Percentiles rank a stretch among this genome's conserved stretches.
Evolutionary conservation across 2,888 invertebrate genomes (phyloP).

Genomic region (Callyntrura guangdongensis): DNA sequence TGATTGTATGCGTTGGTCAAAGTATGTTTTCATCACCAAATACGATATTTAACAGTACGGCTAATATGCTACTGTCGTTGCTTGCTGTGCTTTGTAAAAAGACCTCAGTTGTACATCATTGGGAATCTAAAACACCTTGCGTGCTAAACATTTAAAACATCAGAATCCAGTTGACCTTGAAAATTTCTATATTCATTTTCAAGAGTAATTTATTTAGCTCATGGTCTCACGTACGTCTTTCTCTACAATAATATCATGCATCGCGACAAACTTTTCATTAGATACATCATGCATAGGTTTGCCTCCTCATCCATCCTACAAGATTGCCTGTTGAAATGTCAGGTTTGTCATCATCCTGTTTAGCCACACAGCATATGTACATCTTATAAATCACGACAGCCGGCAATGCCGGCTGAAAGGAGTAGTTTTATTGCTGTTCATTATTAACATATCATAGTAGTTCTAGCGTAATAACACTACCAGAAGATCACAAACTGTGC

Average conservation of each 20-base stretch:
- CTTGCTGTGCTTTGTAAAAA: too few relatives aligned
- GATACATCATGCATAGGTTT: not conserved
- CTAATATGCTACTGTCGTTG: too few relatives aligned
- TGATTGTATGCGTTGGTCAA: too few relatives aligned
- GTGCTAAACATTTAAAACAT: not conserved
- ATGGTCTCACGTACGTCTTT: too few relatives aligned
- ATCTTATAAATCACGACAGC: not conserved
- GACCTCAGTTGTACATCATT: too few relatives aligned
- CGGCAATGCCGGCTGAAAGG: not conserved
- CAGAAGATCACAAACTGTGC: not conserved
- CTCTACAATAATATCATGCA: too few relatives aligned
- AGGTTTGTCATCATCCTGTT: too few relatives aligned
- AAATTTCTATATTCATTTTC: not conserved
- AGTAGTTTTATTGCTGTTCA: not conserved
- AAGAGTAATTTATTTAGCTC: not conserved
- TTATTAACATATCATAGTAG: too few relatives aligned
- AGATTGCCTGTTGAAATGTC: not conserved
- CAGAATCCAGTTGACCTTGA: conserved; percentile 38
- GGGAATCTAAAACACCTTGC: not conserved
- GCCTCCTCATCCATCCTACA: not conserved
- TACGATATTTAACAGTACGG: too few relatives aligned
- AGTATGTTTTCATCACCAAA: too few relatives aligned
- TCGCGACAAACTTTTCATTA: not conserved
- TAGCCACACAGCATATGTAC: not conserved
- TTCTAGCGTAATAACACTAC: too few relatives aligned